Evolutionary conservation across 2,888 invertebrate genomes (phyloP), one percentile per base, ranked within the genome.

Genomic region (Craniophora ligustri): DNA sequence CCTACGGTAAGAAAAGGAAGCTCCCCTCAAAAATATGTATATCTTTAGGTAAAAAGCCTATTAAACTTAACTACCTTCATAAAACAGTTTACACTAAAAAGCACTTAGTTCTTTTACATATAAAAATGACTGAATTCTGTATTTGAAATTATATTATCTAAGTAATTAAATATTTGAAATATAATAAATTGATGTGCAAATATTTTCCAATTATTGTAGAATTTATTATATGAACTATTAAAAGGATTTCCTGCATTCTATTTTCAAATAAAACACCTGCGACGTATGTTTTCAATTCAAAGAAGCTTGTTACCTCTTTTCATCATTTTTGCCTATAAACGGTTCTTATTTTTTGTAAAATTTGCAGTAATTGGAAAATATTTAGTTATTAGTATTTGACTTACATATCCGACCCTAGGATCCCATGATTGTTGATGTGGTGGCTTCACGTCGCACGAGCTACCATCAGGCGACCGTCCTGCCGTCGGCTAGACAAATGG

Each of bases 381-480:
- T 36, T 31, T 13, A 19, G 16, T 4, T 51, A 11, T 18, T 0
- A 10, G n/a, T 38, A 26, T 31, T 14, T 11, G n/a, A 91, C 92
- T 91, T 81, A 93, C 92, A 67, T 93, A 93, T 80, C 92, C 92
- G 69, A 93, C 92, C 72, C 92, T 81, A 1, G 92, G 92, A 68
- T 93, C 92, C 92, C 92, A 93, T 1, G 92, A 89, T 79, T 93
- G 92, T 57, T 92, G 92, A 61, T 93, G 92, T 0, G 92, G 91
- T 0, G 92, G 92, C 75, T 93, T 93, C 2, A 93, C 90, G 53
- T 93, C 92, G 50, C 92, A 93, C 28, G 91, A 91, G 32, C 91
- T 87, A 1, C 91, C 92, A 48, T 93, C 92, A 0, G 92, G 92
- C 14, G 92, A 93, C 36, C 92, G 82, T 1, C 92, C 92, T 0